Percentiles rank a stretch among this genome's conserved stretches.
Evolutionary conservation across 2,888 invertebrate genomes (phyloP).

Genomic region (Ophion ellenae): DNA sequence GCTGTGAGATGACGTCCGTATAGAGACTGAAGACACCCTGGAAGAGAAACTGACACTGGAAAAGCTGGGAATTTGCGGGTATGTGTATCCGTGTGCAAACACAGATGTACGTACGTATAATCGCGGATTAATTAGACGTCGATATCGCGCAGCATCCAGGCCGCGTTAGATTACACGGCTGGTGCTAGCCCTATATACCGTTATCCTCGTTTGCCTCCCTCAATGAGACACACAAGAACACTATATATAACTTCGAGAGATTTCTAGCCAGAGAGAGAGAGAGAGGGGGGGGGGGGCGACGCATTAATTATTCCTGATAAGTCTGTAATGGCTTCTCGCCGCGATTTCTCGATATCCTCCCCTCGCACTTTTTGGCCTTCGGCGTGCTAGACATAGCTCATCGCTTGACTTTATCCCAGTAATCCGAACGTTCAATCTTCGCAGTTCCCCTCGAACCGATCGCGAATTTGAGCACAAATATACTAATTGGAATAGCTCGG

Average conservation of each 20-base stretch:
- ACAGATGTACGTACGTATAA: constrained; percentile 60
- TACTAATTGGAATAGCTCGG: neutral
- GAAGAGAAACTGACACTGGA: constrained; percentile 6
- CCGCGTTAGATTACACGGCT: constrained; percentile 38
- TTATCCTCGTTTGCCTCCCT: constrained; percentile 3
- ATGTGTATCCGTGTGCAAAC: neutral
- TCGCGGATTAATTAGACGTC: constrained; percentile 68
- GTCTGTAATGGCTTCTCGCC: constrained; percentile 35
- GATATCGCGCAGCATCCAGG: constrained; percentile 59
- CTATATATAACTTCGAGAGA: constrained; percentile 50
- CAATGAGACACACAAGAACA: constrained; percentile 39
- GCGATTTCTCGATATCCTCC: constrained; percentile 35
- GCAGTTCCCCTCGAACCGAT: neutral
- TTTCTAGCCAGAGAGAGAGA: neutral
- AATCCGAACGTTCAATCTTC: neutral
- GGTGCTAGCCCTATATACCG: constrained; percentile 13
- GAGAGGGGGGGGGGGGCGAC: constrained; percentile 23
- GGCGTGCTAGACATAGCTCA: too few relatives aligned
- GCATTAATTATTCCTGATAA: constrained; percentile 62
- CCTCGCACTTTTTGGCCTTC: neutral
- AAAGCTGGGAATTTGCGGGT: too few relatives aligned
- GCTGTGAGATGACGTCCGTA: constrained; percentile 57
- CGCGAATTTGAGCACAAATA: neutral
- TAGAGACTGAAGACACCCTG: constrained; percentile 58
- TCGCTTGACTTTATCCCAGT: neutral